Evolutionary conservation across 2,888 invertebrate species (phyloP).

Genomic region (Polymixis flavicincta): DNA sequence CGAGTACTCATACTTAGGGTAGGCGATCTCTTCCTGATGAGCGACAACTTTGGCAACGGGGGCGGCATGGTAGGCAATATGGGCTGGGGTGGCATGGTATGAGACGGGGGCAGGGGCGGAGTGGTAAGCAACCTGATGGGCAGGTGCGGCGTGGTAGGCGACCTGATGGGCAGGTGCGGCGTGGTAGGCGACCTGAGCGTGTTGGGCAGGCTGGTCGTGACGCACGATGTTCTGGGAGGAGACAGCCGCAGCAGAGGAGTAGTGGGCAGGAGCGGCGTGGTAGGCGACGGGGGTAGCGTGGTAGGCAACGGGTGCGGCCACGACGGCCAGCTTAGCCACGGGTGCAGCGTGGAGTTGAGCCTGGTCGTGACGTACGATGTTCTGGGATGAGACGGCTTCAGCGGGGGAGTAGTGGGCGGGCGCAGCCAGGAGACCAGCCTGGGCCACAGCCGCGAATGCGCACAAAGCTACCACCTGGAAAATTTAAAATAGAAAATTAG

Average conservation of each 20-base stretch:
- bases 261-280: conserved; percentile 64
- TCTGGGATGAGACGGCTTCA: conserved; percentile 81
- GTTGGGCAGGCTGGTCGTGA: conserved; percentile 48
- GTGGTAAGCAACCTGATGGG: conserved; percentile 60
- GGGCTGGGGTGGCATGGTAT: conserved; percentile 63
- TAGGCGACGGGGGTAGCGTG: conserved; percentile 67
- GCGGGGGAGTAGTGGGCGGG: conserved; percentile 80
- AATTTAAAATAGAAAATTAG: neutral
- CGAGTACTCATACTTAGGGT: conserved; percentile 83
- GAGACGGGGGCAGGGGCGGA: conserved; percentile 65
- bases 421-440: conserved; percentile 79
- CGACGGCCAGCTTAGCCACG: conserved; percentile 62
- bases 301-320: conserved; percentile 63
- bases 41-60: conserved; percentile 74
- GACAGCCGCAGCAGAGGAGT: conserved; percentile 60
- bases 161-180: conserved; percentile 53
- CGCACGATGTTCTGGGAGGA: conserved; percentile 58
- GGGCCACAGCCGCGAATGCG: conserved; percentile 77
- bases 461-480: conserved; percentile 73
- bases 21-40: conserved; percentile 52
- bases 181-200: conserved; percentile 74
- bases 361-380: conserved; percentile 81
- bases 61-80: conserved; percentile 83
- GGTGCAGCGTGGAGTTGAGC: conserved; percentile 61
- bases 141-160: conserved; percentile 68